Evolutionary conservation across 1,140 invertebrate species (phyloP).

Genomic region (Brachionus plicatilis): DNA sequence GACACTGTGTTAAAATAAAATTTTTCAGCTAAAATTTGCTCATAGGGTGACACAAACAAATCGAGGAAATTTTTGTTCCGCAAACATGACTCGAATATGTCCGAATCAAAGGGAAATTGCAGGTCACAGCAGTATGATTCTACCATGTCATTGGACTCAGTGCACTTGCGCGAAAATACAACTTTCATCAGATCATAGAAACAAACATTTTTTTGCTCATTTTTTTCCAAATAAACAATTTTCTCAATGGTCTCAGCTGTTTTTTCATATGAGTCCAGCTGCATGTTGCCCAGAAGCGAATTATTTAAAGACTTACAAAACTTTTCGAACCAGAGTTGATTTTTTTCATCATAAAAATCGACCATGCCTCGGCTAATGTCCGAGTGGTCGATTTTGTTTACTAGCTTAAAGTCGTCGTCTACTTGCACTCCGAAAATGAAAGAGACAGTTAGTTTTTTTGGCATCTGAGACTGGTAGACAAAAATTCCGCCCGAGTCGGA

Average conservation of each 20-base stretch:
- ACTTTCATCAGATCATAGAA: constrained; percentile 19
- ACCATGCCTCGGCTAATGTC: background rate
- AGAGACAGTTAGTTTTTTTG: background rate
- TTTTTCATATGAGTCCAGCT: constrained; percentile 2
- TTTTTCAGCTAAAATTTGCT: background rate
- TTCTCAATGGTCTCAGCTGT: background rate
- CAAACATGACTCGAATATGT: constrained; percentile 13
- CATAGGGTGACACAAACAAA: constrained; percentile 2
- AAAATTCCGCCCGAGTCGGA: background rate
- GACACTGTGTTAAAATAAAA: background rate
- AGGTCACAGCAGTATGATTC: constrained; percentile 10
- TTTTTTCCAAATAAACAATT: background rate
- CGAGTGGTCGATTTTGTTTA: background rate
- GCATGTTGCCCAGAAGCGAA: background rate
- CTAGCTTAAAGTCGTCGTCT: background rate
- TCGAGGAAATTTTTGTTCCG: constrained; percentile 13
- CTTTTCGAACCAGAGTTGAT: constrained; percentile 15
- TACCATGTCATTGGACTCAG: background rate
- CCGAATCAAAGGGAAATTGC: constrained; percentile 11
- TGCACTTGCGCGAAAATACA: background rate
- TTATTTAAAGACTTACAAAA: constrained; percentile 17
- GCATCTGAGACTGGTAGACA: background rate
- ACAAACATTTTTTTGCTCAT: constrained; percentile 15
- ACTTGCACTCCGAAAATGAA: constrained; percentile 2
- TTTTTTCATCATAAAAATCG: constrained; percentile 35